Evolutionary conservation across 2,113 vertebrate genomes (phyloP), one percentile per base, ranked within the genome.

Genomic region (Chascanopsetta lugubris): DNA sequence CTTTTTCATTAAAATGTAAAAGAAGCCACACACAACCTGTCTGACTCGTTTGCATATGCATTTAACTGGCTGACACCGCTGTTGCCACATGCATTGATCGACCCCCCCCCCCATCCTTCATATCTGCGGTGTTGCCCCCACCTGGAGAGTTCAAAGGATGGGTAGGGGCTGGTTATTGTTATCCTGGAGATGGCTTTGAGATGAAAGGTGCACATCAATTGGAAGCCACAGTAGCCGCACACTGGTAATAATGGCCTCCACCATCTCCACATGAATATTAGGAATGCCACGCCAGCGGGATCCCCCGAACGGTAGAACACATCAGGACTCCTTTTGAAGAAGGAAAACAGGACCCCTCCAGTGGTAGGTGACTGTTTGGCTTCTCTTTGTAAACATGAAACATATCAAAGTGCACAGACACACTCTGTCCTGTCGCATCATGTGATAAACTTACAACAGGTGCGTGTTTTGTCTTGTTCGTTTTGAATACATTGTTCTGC

Each of bases 1-100:
- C 55, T 56, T 71, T 74, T 72, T 75, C 61, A 83, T 87, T 87
- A 75, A 85, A 84, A 87, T 88, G 65, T 43, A 83, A 83, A 84
- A 82, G 69, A 75, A 80, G 57, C 56, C 38, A 36, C 59, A 50
- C 20, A 25, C 57, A 59, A 46, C 32, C 71, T 58, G 55, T 15
- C 65, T 67, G 53, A 27, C 40, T 32, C n/a, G 24, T 69, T 51
- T 76, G 54, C 69, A 79, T 85, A 69, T 72, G 34, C 63, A 72
- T 72, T 42, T 65, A 79, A 83, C 26, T 56, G 10, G 65, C 67
- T 75, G 50, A 72, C 58, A 43, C 17, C 27, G 40, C 50, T 61
- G 60, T 55, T 58, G 61, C 58, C 46, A 8, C 32, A 22, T 45
- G 55, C 74, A 73, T 76, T 61, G 77, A 47, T 51, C 46, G 67